These are phyloP conservation scores for Chelon auratus DNA, from an alignment of 2,797 vertebrate genomes.

Conservation along the genomic window DNA sequence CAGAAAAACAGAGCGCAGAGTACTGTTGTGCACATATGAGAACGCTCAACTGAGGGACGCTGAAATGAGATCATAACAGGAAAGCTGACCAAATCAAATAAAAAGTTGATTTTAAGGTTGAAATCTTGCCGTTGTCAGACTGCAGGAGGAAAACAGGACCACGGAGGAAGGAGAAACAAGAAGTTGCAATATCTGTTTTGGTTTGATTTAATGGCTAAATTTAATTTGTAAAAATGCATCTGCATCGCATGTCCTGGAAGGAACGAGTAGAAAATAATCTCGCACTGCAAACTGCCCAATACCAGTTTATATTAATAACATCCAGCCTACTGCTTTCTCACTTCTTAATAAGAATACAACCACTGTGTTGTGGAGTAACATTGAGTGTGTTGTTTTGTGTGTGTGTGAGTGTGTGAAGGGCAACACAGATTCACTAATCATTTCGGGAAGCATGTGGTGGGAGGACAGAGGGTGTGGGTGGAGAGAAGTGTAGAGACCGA, in stretches of 20 bases:
- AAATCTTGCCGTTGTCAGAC: conserved; percentile 3
- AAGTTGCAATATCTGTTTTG: not conserved
- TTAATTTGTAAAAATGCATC: not conserved
- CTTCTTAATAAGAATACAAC: conserved; percentile 31
- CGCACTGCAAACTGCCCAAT: conserved; percentile 5
- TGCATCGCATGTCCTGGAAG: not conserved
- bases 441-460: conserved; percentile 56
- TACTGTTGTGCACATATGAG: conserved; percentile 12
- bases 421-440: conserved; percentile 51
- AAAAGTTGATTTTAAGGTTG: conserved; percentile 26
- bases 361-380: conserved; percentile 8
- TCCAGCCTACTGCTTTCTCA: conserved; percentile 17
- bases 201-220: conserved; percentile 8
- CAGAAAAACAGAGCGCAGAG: conserved; percentile 31
- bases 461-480: conserved; percentile 64
- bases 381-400: conserved; percentile 16
- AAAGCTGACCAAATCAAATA: conserved; percentile 38
- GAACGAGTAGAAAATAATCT: conserved; percentile 14
- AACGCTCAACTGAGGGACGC: conserved; percentile 25
- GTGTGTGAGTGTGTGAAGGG: conserved; percentile 28
- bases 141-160: conserved; percentile 7
- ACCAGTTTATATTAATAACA: conserved; percentile 18
- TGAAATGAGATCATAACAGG: conserved; percentile 32
- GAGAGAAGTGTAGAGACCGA: conserved; percentile 45
- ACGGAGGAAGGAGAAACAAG: not conserved